Conservation (phyloP, 2,888 invertebrate genomes). For the Bellardia pandia region DNA sequence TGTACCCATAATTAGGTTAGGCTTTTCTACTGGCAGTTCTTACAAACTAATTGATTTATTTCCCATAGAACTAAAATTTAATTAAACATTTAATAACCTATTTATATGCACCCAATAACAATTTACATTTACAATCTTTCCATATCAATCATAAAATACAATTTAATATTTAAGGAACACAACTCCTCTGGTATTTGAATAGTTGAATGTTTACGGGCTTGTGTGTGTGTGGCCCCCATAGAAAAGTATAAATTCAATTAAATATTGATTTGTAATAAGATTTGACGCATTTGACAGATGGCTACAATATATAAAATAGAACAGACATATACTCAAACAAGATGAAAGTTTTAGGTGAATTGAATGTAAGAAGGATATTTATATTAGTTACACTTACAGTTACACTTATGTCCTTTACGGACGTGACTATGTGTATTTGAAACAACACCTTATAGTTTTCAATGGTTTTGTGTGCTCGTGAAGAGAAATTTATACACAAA, state of each 20-base stretch:
- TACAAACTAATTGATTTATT: conserved; percentile 7
- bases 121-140: conserved; percentile 33
- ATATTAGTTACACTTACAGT: conserved; percentile 29
- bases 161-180: conserved; percentile 18
- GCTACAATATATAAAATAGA: conserved; percentile 40
- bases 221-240: conserved; percentile 7
- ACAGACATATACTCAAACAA: neutral
- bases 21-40: neutral
- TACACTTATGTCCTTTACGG: neutral
- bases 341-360: conserved; percentile 22
- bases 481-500: neutral
- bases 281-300: conserved; percentile 67
- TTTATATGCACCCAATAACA: conserved; percentile 46
- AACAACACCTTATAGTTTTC: neutral
- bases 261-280: conserved; percentile 69
- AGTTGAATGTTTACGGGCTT: neutral
- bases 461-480: neutral
- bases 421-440: neutral
- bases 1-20: neutral
- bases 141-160: conserved; percentile 36
- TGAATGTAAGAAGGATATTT: conserved; percentile 24
- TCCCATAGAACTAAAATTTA: conserved; percentile 19
- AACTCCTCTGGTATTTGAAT: neutral
- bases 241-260: conserved; percentile 66
- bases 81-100: conserved; percentile 45